Base-by-base conservation (phyloP, 1,140 invertebrate genomes). In the Sogatella furcifera region DNA sequence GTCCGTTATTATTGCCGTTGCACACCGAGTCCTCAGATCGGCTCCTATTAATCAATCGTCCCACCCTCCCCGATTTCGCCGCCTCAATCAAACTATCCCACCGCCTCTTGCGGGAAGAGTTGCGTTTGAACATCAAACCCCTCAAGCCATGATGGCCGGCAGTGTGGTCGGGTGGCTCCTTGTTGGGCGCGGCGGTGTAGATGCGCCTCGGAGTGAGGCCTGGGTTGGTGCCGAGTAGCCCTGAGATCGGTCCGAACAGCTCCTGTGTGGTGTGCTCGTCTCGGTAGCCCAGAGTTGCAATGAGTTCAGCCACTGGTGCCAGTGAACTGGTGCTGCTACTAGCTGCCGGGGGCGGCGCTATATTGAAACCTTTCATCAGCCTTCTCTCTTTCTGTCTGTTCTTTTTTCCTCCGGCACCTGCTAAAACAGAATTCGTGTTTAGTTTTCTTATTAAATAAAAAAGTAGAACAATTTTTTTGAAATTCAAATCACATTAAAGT, bases 291-390 rank as follows among this genome's bases (percentile, higher is more conserved):
- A 88, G 69, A 4, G 83, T 85, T 0, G 84, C 82, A 61, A 84
- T 81, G 66, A 86, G 84, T 72, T 90, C 88, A 22, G 85, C 84
- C 9, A 89, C 85, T 1, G 86, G 85, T 22, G 85, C 81, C 49
- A 60, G 41, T 4, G 59, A 60, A 17, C 8, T 60, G 15, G 59
- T 60, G 57, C 57, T 58, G 55, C 42, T 52, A 19, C 61, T 61
- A 43, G 55, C 60, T 13, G 49, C 43, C 0, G 86, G 84, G 41
- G 81, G 77, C 0, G 83, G 82, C 1, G 82, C 86, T 46, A 92
- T 90, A 75, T 95, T 93, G 78, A 95, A 95, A 1, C 92, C 92
- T 72, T 95, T 95, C 90, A 95, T 94, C 24, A 95, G 75, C 0
- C 92, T 82, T 0, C 92, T 80, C 70, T 95, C 92, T 75, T 93